phyloP scores from a whole-genome alignment of 2,113 vertebrate species.

The Cheilinus undulatus region DNA sequence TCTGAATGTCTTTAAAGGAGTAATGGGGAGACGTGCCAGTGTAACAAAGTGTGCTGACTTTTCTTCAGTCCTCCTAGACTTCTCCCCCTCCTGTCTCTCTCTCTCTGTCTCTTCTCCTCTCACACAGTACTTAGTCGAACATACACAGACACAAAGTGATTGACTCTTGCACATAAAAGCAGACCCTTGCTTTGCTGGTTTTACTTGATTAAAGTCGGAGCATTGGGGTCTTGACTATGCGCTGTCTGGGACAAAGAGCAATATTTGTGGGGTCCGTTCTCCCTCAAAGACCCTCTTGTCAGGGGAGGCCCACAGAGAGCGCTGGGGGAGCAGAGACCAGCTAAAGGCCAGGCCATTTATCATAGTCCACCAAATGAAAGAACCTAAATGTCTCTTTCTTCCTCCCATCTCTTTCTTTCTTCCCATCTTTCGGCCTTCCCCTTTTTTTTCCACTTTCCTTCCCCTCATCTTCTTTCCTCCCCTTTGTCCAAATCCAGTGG shows the following conservation, averaged over 20 bases:
- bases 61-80: constrained; percentile 65
- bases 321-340: constrained; percentile 85
- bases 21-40: constrained; percentile 76
- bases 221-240: constrained; percentile 76
- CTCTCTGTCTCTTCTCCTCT: constrained; percentile 33
- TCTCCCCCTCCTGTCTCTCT: constrained; percentile 46
- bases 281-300: constrained; percentile 84
- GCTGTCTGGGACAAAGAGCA: constrained; percentile 80
- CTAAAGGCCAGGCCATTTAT: constrained; percentile 95
- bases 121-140: constrained; percentile 8
- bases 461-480: constrained; percentile 67
- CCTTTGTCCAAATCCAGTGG: constrained; percentile 87
- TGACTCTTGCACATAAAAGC: constrained; percentile 74
- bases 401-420: constrained; percentile 69
- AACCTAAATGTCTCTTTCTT: constrained; percentile 97
- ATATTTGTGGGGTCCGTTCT: constrained; percentile 84
- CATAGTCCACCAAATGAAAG: constrained; percentile 95
- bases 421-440: constrained; percentile 53
- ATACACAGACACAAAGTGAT: constrained; percentile 50
- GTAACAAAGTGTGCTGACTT: constrained; percentile 74
- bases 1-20: constrained; percentile 77
- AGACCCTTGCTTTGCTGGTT: constrained; percentile 75
- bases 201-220: constrained; percentile 82
- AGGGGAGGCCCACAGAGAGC: constrained; percentile 87
- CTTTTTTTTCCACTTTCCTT: constrained; percentile 47